Conservation (phyloP, 2,888 invertebrate species). For the Drosophila flavopinicola region DNA sequence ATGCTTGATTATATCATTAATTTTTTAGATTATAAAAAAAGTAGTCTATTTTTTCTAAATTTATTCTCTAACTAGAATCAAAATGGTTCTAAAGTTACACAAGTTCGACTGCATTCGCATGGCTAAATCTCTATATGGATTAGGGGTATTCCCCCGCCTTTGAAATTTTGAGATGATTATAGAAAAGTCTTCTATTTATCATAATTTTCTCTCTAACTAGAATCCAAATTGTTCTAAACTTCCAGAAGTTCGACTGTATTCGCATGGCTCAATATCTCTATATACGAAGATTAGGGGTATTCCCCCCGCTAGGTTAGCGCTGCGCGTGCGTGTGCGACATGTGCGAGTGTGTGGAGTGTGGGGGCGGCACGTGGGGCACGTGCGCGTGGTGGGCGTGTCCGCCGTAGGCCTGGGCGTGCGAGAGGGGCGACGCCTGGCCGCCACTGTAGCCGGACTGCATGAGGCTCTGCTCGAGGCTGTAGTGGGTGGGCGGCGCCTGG, state of each 20-base stretch:
- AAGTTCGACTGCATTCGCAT: too few relatives aligned
- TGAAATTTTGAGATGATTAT: too few relatives aligned
- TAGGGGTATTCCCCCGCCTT: too few relatives aligned
- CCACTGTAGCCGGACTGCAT: slow-evolving; percentile 87
- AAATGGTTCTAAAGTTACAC: too few relatives aligned
- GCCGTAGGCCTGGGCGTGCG: slow-evolving; percentile 84
- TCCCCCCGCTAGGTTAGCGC: slow-evolving; percentile 91
- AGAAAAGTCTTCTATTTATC: too few relatives aligned
- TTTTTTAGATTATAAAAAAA: too few relatives aligned
- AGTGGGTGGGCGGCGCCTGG: slow-evolving; percentile 86
- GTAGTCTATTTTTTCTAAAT: too few relatives aligned
- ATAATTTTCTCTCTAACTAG: too few relatives aligned
- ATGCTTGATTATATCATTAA: too few relatives aligned
- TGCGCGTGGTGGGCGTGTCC: slow-evolving; percentile 87
- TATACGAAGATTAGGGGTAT: background rate
- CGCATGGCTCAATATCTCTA: background rate
- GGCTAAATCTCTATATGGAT: too few relatives aligned
- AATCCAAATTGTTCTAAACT: background rate
- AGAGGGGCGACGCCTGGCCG: slow-evolving; percentile 89
- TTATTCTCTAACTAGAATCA: too few relatives aligned
- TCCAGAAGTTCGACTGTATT: background rate
- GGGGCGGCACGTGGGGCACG: slow-evolving; percentile 87
- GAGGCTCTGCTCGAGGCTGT: slow-evolving; percentile 90
- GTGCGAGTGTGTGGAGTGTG: slow-evolving; percentile 86
- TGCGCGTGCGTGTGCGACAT: slow-evolving; percentile 91